Evolutionary conservation across 2,888 invertebrate genomes (phyloP).

Genomic region (Heliconius erato): DNA sequence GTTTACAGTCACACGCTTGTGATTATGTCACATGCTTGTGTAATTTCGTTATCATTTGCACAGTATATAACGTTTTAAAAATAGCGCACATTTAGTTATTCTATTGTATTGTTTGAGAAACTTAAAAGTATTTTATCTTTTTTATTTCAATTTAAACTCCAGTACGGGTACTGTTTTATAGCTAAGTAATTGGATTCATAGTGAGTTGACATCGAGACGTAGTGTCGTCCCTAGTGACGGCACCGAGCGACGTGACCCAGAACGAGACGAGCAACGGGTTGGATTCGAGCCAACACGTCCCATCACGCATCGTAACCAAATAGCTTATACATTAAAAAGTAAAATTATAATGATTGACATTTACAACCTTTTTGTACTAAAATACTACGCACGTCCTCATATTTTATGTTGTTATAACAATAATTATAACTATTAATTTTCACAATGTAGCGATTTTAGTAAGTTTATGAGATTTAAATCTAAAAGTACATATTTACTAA

Average conservation of each 20-base stretch:
- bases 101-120: neutral
- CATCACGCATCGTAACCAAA: slow-evolving; percentile 27
- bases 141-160: slow-evolving; percentile 1
- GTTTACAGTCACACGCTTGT: no score
- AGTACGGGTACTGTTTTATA: slow-evolving; percentile 24
- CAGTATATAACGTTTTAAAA: no score
- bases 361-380: slow-evolving; percentile 10
- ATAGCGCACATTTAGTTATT: no score
- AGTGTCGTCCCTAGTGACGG: slow-evolving; percentile 62
- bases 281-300: slow-evolving; percentile 67
- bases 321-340: slow-evolving; percentile 28
- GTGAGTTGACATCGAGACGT: slow-evolving; percentile 48
- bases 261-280: slow-evolving; percentile 60
- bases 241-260: slow-evolving; percentile 53
- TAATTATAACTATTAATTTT: neutral
- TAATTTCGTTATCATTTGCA: no score
- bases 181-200: slow-evolving; percentile 52
- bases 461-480: neutral
- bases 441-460: neutral
- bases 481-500: neutral
- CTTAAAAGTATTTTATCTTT: neutral
- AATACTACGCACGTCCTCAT: slow-evolving; percentile 2
- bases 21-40: no score
- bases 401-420: neutral
- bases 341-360: slow-evolving; percentile 26